Percentiles rank a stretch among this genome's conserved stretches.
These are phyloP conservation scores for Saguinus midas DNA, from an alignment of 2,113 vertebrate species.

Conservation along the genomic window DNA sequence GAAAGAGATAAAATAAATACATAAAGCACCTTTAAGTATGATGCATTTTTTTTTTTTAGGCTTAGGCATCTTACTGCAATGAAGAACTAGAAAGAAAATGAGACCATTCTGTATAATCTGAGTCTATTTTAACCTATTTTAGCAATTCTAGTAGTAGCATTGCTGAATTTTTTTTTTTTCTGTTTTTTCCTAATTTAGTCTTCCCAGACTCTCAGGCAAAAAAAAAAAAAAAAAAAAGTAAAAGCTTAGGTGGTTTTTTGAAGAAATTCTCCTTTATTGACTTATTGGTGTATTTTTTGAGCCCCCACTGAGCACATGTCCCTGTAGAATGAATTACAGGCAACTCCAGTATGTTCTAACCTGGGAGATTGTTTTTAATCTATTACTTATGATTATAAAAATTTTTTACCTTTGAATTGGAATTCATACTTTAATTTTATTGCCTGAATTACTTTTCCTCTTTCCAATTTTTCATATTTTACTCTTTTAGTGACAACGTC, in stretches of 20 bases:
- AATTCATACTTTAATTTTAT: slow-evolving; percentile 41
- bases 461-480: neutral
- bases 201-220: neutral
- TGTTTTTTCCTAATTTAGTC: neutral
- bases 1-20: neutral
- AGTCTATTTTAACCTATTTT: neutral
- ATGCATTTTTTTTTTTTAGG: neutral
- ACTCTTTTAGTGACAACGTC: neutral
- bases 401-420: neutral
- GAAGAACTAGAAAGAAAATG: neutral
- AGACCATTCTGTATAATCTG: neutral
- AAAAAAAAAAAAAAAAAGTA: slow-evolving; percentile 28
- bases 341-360: neutral
- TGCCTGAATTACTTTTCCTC: neutral
- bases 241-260: neutral
- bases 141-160: neutral
- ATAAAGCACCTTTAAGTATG: neutral
- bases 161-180: neutral
- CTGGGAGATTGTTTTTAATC: neutral
- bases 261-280: slow-evolving; percentile 21
- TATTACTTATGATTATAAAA: neutral
- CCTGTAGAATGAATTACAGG: slow-evolving; percentile 18
- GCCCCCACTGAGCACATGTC: neutral
- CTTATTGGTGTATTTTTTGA: neutral
- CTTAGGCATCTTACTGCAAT: neutral